Base-by-base conservation (phyloP, 2,113 vertebrate genomes). In the Pyxicephalus adspersus region DNA sequence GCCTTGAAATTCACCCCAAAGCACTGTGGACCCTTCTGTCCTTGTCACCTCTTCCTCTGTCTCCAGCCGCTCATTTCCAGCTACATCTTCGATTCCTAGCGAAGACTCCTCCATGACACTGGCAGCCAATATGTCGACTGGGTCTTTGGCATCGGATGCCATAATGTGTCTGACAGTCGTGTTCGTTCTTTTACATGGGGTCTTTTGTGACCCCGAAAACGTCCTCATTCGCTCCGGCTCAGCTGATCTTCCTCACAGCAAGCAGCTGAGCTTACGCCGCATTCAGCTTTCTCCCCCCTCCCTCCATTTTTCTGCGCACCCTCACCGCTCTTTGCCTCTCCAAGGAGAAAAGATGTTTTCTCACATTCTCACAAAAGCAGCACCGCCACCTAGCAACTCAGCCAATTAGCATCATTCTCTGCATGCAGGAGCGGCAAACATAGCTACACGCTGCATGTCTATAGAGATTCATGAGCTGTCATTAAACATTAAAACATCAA, bases 341-440 rank as follows among this genome's bases (percentile, higher is more conserved):
- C 2, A 22, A 66, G 80, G 71, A 81, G 72, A 75, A 74, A 81
- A 58, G 51, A 63, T 75, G 80, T 75, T 75, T 81, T 81, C 80
- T 81, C 72, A 64, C 64, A 23, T 75, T 75, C 80, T 50, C 50
- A 65, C 66, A 65, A 54, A 64, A 81, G 61, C 80, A 81, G 80
- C 80, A 81, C 50, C 60, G 80, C 80, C 80, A 81, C 80, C 80
- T 81, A 81, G 80, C 80, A 81, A 81, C 80, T 51, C 31, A 16
- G 17, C 58, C 52, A 74, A 75, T 66, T 34, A 74, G 22, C 68
- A 66, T 64, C 28, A 65, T 64, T 38, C 75, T 75, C 71, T 58
- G 0, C 20, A 31, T 20, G 61, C 45, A 65, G 68, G 58, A 73
- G 68, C 31, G 15, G 58, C 34, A 58, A 38, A 38, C 23, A 19